phyloP scores from a whole-genome alignment of 2,113 vertebrate species.

The Xerus inauris region DNA sequence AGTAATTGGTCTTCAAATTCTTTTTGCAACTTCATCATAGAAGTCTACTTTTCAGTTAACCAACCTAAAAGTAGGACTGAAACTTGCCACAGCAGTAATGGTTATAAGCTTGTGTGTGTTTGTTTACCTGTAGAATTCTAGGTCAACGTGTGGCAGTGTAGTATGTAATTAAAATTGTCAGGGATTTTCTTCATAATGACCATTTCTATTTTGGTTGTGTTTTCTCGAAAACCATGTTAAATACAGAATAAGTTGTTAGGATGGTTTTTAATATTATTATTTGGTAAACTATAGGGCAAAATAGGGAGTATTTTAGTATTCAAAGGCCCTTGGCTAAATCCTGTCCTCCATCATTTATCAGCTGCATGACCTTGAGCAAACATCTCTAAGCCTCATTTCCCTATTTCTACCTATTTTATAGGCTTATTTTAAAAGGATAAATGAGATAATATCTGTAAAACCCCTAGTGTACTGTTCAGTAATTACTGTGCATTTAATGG shows the following conservation, averaged over 20 bases:
- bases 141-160: neutral
- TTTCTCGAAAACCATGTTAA: conserved; percentile 5
- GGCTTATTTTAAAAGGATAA: neutral
- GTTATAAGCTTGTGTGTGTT: neutral
- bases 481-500: neutral
- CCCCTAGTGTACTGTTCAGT: neutral
- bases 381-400: neutral
- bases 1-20: neutral
- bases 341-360: neutral
- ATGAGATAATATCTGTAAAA: neutral
- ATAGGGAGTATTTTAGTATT: neutral
- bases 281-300: neutral
- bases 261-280: neutral
- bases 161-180: neutral
- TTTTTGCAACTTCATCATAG: neutral
- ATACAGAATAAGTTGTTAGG: neutral
- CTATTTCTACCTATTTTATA: neutral
- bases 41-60: neutral
- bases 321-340: neutral
- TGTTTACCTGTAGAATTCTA: neutral
- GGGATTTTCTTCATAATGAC: neutral
- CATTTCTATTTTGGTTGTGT: neutral
- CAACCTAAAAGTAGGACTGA: neutral
- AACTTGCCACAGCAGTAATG: neutral
- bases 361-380: neutral